Base-by-base conservation (phyloP, 2,888 invertebrate genomes). In the Gortyna flavago region DNA sequence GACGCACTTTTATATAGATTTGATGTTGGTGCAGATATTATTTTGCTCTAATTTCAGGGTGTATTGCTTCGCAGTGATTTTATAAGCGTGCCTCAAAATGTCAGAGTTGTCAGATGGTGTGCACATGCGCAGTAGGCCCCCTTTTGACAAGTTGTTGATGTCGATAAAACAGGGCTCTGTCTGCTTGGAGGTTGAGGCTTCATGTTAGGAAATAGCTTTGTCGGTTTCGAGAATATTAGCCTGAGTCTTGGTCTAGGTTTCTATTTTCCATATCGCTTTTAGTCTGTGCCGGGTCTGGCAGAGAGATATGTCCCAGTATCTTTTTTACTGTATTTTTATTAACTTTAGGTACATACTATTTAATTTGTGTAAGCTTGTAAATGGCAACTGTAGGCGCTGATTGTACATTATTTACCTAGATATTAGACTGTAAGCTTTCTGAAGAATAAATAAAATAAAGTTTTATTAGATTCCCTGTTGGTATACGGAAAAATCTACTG, bases 71-170 rank as follows among this genome's bases (percentile, higher is more conserved):
- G 90, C 92, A 91, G 93, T 93, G 92, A 92, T 92, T 92, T 93
- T 91, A 87, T 91, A 92, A 93, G 95, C 94, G 95, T 94, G 94
- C 92, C 91, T 92, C 81, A 82, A 88, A 92, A 92, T 94, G 93
- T 92, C 93, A 94, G 91, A 89, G 89, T 90, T 95, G 96, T 95
- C 95, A 95, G 90, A 91, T 79, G 84, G 79, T 81, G 65, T 83
- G 91, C 91, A 91, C 95, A 95, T 95, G 96, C 96, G 95, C 94
- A 86, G 44, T 91, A 54, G 67, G 75, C 38, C 48, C 79, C 65
- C 75, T 89, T 93, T 92, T 95, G 95, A 95, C 93, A 95, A 89
- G 87, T 87, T 88, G 87, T 91, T 91, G 48, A 87, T 88, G 95
- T 95, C 95, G 95, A 94, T 95, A 96, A 95, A 95, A 91, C 93